Conservation (phyloP, 2,797 vertebrate species). For the Liparis tanakae region DNA sequence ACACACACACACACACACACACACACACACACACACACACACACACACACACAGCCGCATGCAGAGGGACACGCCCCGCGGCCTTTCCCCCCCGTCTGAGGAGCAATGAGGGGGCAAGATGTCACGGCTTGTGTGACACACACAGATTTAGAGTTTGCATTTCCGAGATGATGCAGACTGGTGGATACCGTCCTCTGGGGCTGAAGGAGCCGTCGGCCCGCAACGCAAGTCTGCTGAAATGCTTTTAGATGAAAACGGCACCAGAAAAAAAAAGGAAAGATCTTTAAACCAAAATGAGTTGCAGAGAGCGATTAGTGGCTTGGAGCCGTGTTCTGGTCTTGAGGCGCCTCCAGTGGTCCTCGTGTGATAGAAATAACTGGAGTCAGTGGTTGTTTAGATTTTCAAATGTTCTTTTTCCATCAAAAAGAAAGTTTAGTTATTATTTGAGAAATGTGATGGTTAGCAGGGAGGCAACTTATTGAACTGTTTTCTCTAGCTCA, state of each 20-base stretch:
- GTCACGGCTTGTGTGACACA: slow-evolving; percentile 51
- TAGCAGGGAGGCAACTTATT: too few species aligned
- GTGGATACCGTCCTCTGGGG: slow-evolving; percentile 24
- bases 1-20: too few species aligned
- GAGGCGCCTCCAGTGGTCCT: neutral
- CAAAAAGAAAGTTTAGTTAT: neutral
- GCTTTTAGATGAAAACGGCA: slow-evolving; percentile 56
- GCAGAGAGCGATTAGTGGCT: neutral
- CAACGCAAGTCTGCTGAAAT: slow-evolving; percentile 41
- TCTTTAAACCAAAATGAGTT: slow-evolving; percentile 4
- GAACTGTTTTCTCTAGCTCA: too few species aligned
- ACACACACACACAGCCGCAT: slow-evolving; percentile 36
- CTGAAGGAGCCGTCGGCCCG: slow-evolving; percentile 33
- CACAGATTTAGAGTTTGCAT: slow-evolving; percentile 31
- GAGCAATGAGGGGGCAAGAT: neutral
- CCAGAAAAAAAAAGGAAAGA: slow-evolving; percentile 24
- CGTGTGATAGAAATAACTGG: slow-evolving; percentile 1
- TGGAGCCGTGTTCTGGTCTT: slow-evolving; percentile 3
- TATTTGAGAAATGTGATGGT: neutral
- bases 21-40: too few species aligned
- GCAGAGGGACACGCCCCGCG: slow-evolving; percentile 58
- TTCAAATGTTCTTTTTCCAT: neutral
- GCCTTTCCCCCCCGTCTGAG: slow-evolving; percentile 43
- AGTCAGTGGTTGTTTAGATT: neutral
- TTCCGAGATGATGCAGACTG: slow-evolving; percentile 35